A percentile compares a stretch with the other conserved stretches of the same genome.
These are phyloP conservation scores for Grammomys dolichurus DNA, from an alignment of 2,113 vertebrate species.

Conservation along the genomic window DNA sequence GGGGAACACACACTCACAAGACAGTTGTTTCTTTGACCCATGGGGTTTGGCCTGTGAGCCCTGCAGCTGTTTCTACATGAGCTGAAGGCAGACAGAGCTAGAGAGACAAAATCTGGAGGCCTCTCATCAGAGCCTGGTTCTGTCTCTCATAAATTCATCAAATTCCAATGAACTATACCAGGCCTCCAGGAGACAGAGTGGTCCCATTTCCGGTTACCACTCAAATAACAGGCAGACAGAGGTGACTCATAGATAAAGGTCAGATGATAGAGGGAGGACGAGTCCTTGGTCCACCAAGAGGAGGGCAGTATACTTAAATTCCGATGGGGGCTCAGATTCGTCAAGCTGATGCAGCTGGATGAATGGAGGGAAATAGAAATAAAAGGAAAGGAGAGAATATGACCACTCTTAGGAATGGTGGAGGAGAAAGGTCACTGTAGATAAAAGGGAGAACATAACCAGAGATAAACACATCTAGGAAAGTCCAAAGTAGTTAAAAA, in stretches of 20 bases:
- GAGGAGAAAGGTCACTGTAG: not conserved
- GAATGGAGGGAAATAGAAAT: not conserved
- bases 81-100: conserved; percentile 5
- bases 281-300: rapidly evolving
- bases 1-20: conserved; percentile 42
- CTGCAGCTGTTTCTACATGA: conserved; percentile 67
- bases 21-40: conserved; percentile 76
- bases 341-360: not conserved
- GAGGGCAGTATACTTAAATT: not conserved
- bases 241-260: too few relatives aligned
- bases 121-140: not conserved
- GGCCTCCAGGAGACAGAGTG: not conserved
- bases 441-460: not conserved
- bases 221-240: rapidly evolving
- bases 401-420: not conserved
- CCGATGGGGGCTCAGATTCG: not conserved
- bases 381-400: not conserved
- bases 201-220: not conserved
- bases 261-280: not conserved
- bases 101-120: not conserved
- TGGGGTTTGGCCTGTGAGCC: conserved; percentile 48
- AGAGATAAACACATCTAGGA: not conserved
- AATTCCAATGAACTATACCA: not conserved
- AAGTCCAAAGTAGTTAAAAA: rapidly evolving
- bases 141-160: not conserved